phyloP scores from a whole-genome alignment of 2,113 vertebrate species.

The Trematomus loennbergii region DNA sequence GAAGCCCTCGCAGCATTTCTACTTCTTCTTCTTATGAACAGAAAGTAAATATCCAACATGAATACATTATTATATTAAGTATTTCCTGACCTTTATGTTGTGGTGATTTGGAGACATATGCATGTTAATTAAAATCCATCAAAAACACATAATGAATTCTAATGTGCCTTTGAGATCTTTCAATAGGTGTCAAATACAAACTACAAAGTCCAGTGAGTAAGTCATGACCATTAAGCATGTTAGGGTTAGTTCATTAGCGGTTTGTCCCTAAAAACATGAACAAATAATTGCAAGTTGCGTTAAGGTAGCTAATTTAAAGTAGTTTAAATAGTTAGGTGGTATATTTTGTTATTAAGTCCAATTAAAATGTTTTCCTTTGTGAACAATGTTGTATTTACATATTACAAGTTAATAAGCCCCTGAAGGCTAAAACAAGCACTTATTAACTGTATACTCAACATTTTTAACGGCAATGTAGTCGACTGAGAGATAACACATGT shows the following conservation, averaged over 20 bases:
- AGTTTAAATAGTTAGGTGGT: background rate
- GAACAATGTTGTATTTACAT: background rate
- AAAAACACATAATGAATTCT: background rate
- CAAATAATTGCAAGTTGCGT: no score
- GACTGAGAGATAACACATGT: background rate
- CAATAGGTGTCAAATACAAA: background rate
- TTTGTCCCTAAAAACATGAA: background rate
- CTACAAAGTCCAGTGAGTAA: background rate
- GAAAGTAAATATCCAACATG: background rate
- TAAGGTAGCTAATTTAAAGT: background rate
- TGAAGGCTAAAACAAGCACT: conserved; percentile 11
- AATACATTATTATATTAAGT: accelerated
- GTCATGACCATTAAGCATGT: background rate
- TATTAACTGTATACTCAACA: background rate
- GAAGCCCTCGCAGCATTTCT: conserved; percentile 14
- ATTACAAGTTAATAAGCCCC: background rate
- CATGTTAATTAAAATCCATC: background rate
- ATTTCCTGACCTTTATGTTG: background rate
- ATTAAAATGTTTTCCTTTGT: background rate
- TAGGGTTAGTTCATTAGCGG: background rate
- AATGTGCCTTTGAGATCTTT: background rate
- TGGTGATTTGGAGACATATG: background rate
- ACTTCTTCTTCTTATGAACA: conserved; percentile 15
- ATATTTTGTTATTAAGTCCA: background rate
- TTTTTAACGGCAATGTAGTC: background rate